Evolutionary conservation across 92 coral and sea anemone species (phyloP).

Genomic region (Hydrozoanthus gracilis): DNA sequence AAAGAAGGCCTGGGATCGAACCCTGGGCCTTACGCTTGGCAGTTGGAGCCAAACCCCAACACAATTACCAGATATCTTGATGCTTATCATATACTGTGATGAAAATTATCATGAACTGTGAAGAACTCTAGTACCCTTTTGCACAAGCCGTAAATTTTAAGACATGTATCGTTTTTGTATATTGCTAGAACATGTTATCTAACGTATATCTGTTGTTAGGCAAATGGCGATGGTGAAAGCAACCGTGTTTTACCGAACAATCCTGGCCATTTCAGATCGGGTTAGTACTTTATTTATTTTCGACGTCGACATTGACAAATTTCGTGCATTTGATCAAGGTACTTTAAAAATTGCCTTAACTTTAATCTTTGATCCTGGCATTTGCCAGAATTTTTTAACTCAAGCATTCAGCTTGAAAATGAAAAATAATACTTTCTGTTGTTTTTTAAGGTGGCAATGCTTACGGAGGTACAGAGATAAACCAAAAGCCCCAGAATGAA

Average conservation of each 20-base stretch:
- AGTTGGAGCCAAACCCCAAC: too few relatives aligned
- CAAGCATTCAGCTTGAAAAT: neutral
- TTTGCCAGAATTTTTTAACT: too few relatives aligned
- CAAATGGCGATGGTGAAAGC: constrained; percentile 13
- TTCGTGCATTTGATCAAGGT: neutral
- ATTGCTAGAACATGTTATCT: neutral
- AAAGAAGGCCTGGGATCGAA: too few relatives aligned
- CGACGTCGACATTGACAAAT: neutral
- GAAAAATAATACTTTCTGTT: neutral
- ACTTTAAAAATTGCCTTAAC: neutral
- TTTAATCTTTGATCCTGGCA: neutral
- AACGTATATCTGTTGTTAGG: neutral
- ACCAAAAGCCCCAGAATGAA: constrained; percentile 6
- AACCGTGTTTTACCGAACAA: constrained; percentile 11
- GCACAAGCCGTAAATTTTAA: too few relatives aligned
- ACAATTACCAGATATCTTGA: too few relatives aligned
- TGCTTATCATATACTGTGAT: too few relatives aligned
- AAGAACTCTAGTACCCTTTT: too few relatives aligned
- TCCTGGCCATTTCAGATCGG: constrained; percentile 37
- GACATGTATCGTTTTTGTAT: neutral
- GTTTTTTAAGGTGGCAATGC: constrained; percentile 3
- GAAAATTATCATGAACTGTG: too few relatives aligned
- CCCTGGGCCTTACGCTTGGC: too few relatives aligned
- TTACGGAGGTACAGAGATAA: constrained; percentile 6
- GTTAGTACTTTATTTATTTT: neutral